Evolutionary conservation across 53 echinoderm and acorn worm genomes (phyloP).

Genomic region (Hippasteria phrygiana): DNA sequence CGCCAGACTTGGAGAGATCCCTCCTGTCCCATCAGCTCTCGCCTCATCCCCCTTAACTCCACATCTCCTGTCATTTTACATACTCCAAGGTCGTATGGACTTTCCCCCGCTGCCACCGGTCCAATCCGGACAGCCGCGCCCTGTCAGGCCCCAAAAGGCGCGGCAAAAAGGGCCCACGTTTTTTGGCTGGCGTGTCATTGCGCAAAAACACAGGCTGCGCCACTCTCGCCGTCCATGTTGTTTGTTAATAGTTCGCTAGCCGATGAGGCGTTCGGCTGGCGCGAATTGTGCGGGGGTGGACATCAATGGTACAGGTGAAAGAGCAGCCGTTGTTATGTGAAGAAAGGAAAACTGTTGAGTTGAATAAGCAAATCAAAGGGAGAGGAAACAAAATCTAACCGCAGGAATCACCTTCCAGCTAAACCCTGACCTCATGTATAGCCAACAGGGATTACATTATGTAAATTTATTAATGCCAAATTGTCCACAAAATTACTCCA

Average conservation of each 20-base stretch:
- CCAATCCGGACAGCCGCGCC: not conserved
- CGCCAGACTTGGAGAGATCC: no score
- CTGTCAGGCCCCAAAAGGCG: not conserved
- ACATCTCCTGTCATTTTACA: not conserved
- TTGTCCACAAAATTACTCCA: no score
- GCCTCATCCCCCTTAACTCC: not conserved
- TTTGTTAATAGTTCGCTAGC: slow-evolving; percentile 20
- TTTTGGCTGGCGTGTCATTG: not conserved
- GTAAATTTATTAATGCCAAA: no score
- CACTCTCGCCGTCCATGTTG: slow-evolving; percentile 31
- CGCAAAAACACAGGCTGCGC: not conserved
- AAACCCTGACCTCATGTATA: not conserved
- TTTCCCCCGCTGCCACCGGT: not conserved
- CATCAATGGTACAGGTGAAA: slow-evolving; percentile 12
- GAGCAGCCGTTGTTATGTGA: not conserved
- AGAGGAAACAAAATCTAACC: not conserved
- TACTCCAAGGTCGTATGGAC: not conserved
- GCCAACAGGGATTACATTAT: no score
- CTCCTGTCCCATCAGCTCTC: not conserved
- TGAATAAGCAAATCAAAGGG: not conserved
- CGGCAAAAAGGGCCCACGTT: not conserved
- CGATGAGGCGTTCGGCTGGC: not conserved
- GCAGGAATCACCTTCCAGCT: not conserved
- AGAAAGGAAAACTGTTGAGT: not conserved
- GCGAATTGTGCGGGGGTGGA: slow-evolving; percentile 36